Percentiles rank a stretch among this genome's conserved stretches.
Conservation (phyloP, 2,888 invertebrate species). For the Thecocarcelia acutangulata region DNA sequence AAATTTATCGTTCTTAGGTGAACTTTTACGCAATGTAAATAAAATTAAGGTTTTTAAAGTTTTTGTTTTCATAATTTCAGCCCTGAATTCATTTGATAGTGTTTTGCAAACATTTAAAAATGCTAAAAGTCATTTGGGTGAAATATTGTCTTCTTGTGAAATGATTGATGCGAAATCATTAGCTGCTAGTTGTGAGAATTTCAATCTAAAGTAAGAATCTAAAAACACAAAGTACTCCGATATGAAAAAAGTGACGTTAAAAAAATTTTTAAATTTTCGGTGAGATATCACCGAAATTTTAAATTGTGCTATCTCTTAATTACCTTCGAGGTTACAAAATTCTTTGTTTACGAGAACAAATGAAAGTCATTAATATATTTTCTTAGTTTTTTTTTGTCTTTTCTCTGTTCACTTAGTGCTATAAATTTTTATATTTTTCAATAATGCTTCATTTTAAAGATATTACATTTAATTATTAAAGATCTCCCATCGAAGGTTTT, state of each 20-base stretch:
- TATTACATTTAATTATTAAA: slow-evolving; percentile 51
- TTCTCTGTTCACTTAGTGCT: no score
- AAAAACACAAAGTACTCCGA: no score
- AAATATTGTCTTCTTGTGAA: slow-evolving; percentile 97
- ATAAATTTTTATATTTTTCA: not conserved
- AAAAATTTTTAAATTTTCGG: no score
- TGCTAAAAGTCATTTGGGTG: slow-evolving; percentile 87
- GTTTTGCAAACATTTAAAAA: slow-evolving; percentile 88
- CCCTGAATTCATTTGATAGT: slow-evolving; percentile 89
- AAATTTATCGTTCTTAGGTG: slow-evolving; percentile 94
- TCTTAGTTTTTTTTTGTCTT: no score
- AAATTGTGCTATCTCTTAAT: no score
- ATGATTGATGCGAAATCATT: slow-evolving; percentile 92
- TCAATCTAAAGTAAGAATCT: slow-evolving; percentile 82
- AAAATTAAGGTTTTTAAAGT: not conserved
- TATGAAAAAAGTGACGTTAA: no score
- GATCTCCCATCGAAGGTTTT: slow-evolving; percentile 84
- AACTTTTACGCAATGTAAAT: slow-evolving; percentile 41
- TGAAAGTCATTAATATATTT: no score
- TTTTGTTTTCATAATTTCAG: slow-evolving; percentile 77
- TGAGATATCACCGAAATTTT: no score
- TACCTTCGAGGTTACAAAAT: no score
- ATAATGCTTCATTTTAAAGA: not conserved
- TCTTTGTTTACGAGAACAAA: no score
- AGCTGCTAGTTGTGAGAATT: slow-evolving; percentile 84